A percentile compares a stretch with the other conserved stretches of the same genome.
phyloP scores from a whole-genome alignment of 2,888 invertebrate species.

The Carabus problematicus region DNA sequence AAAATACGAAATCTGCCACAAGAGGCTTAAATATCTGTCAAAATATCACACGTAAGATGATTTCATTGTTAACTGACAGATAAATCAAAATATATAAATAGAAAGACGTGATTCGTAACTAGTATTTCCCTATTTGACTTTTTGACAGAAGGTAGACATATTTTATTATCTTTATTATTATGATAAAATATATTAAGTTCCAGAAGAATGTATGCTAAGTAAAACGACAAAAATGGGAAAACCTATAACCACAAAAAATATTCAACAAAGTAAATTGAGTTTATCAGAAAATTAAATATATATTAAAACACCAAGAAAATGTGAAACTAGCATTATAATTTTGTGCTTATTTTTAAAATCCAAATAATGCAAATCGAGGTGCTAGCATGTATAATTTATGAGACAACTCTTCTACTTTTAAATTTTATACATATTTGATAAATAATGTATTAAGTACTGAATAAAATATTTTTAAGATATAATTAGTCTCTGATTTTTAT shows the following conservation, averaged over 20 bases:
- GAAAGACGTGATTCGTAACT: neutral
- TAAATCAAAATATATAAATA: neutral
- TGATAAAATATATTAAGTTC: neutral
- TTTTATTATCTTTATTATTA: neutral
- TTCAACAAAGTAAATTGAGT: too few relatives aligned
- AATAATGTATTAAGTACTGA: constrained; percentile 13
- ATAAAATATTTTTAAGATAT: constrained; percentile 14
- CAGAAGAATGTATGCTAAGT: neutral
- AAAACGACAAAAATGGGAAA: too few relatives aligned
- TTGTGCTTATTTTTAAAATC: neutral
- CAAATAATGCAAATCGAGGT: neutral
- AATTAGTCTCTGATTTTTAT: too few relatives aligned
- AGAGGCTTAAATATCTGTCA: constrained; percentile 13
- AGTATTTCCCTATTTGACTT: neutral
- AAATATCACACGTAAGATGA: constrained; percentile 2
- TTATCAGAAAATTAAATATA: too few relatives aligned
- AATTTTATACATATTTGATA: neutral
- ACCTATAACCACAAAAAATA: too few relatives aligned
- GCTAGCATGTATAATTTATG: neutral
- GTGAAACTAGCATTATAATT: neutral
- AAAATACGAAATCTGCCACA: neutral
- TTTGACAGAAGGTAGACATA: neutral
- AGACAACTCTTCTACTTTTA: neutral
- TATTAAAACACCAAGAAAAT: neutral
- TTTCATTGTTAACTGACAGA: neutral